These are phyloP conservation scores for Propithecus perrieri DNA, from an alignment of 2,797 vertebrate species.

Conservation along the genomic window DNA sequence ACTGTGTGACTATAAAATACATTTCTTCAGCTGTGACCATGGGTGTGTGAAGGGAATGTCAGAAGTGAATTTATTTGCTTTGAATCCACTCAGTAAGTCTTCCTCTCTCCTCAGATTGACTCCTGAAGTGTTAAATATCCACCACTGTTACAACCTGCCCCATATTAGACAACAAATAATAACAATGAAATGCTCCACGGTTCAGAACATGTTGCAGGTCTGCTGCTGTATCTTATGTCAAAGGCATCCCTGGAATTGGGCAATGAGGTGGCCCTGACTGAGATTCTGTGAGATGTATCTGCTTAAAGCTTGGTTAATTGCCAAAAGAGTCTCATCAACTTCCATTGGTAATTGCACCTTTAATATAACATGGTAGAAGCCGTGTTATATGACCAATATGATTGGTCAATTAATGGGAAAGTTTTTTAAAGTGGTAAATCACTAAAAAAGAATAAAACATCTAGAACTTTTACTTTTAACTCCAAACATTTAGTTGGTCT, in stretches of 20 bases:
- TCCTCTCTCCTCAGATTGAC: background rate
- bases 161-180: background rate
- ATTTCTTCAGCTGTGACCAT: background rate
- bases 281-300: background rate
- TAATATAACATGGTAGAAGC: background rate
- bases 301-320: background rate
- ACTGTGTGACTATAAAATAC: background rate
- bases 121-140: background rate
- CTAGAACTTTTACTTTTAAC: background rate
- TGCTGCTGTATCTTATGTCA: background rate
- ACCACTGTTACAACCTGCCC: background rate
- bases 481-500: background rate
- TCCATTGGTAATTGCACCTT: background rate
- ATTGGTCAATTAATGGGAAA: background rate
- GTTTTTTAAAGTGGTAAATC: background rate
- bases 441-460: background rate
- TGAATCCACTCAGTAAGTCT: background rate
- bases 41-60: background rate
- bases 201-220: background rate
- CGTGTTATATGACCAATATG: background rate
- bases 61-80: conserved; percentile 5
- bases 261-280: background rate
- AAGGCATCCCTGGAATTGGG: background rate
- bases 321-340: background rate
- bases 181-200: background rate